Evolutionary conservation across 1,140 invertebrate genomes (phyloP).

Genomic region (Micrasema minimum): DNA sequence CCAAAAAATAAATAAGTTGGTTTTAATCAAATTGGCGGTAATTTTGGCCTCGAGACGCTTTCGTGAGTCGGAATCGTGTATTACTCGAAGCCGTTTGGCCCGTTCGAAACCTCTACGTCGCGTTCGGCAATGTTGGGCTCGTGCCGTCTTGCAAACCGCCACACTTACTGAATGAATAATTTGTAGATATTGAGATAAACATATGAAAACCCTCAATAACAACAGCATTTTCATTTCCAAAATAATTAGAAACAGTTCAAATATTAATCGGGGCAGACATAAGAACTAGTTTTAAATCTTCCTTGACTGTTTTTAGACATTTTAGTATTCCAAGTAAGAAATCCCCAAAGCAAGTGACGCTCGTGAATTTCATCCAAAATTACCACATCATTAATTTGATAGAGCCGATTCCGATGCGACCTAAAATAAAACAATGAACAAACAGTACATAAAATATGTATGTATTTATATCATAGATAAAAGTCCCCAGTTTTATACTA

Average conservation of each 20-base stretch:
- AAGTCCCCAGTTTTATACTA: too few species aligned
- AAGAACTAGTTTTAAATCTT: slow-evolving; percentile 90
- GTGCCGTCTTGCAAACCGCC: too few species aligned
- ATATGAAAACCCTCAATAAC: slow-evolving; percentile 76
- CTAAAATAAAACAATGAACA: slow-evolving; percentile 54
- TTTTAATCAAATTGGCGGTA: too few species aligned
- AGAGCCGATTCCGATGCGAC: slow-evolving; percentile 70
- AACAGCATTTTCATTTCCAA: slow-evolving; percentile 80
- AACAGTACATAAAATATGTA: neutral
- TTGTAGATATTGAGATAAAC: too few species aligned
- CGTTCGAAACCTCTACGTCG: too few species aligned
- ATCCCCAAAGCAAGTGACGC: slow-evolving; percentile 93
- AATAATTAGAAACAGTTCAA: slow-evolving; percentile 91
- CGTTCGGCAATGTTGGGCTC: too few species aligned
- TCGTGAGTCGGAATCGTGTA: too few species aligned
- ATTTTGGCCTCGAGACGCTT: too few species aligned
- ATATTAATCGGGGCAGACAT: slow-evolving; percentile 99
- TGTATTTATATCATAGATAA: too few species aligned
- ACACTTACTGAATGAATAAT: too few species aligned
- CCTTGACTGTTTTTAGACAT: slow-evolving; percentile 83
- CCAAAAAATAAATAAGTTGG: too few species aligned
- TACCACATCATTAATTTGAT: slow-evolving; percentile 84
- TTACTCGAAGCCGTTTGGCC: too few species aligned
- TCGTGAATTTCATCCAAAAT: slow-evolving; percentile 97
- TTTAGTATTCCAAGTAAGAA: slow-evolving; percentile 94